phyloP scores from a whole-genome alignment of 2,113 vertebrate genomes.

The Pterocles burchelli region DNA sequence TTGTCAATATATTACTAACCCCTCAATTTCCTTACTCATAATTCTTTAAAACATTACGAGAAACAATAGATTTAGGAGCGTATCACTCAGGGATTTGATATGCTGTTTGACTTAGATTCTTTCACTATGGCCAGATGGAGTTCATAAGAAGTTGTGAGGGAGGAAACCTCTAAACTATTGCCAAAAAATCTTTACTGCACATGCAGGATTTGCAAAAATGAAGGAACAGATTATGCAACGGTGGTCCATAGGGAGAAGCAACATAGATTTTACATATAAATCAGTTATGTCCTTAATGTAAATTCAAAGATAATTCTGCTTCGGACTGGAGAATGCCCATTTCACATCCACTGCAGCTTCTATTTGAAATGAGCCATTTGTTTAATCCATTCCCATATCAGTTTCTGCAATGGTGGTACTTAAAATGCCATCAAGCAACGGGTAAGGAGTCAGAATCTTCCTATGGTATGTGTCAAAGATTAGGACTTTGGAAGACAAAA shows the following conservation, averaged over 20 bases:
- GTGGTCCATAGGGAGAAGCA: background rate
- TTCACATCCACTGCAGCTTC: background rate
- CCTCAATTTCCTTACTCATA: conserved; percentile 47
- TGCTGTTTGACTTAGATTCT: background rate
- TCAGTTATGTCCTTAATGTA: background rate
- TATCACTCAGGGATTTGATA: conserved; percentile 37
- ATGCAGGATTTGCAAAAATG: conserved; percentile 2
- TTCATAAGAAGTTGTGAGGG: conserved; percentile 16
- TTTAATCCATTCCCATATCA: background rate
- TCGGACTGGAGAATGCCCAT: background rate
- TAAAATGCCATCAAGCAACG: background rate
- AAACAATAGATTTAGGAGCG: conserved; percentile 51
- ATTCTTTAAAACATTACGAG: conserved; percentile 13
- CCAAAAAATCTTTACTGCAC: conserved; percentile 37
- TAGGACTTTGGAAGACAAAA: background rate
- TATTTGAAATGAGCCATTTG: background rate
- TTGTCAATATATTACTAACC: conserved; percentile 50
- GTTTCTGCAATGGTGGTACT: background rate
- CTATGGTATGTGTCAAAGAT: background rate
- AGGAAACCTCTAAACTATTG: conserved; percentile 37
- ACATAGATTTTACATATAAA: background rate
- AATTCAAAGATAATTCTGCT: background rate
- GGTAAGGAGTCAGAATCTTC: background rate
- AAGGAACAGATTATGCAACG: background rate
- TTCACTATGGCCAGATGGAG: conserved; percentile 49